phyloP scores from a whole-genome alignment of 2,888 invertebrate genomes.

The Allolobophora icterica region DNA sequence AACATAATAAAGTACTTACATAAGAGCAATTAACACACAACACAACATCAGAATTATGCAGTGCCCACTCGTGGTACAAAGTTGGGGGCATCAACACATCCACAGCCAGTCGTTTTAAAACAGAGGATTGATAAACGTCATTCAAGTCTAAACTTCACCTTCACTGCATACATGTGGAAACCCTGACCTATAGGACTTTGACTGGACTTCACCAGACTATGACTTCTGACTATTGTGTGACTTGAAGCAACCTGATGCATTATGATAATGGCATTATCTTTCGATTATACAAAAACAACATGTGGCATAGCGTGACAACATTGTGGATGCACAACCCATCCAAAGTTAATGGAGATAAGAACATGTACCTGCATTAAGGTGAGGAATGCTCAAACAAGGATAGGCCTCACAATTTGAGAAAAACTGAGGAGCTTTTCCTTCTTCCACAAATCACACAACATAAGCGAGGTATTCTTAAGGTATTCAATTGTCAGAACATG shows the following conservation, averaged over 20 bases:
- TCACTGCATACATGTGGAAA: background rate
- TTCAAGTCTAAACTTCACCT: background rate
- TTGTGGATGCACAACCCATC: background rate
- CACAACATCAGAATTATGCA: background rate
- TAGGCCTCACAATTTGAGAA: background rate
- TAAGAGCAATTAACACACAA: background rate
- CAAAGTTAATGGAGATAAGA: background rate
- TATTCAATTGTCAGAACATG: background rate
- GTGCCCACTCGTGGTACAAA: background rate
- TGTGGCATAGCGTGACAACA: background rate
- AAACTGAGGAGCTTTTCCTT: background rate
- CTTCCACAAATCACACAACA: background rate
- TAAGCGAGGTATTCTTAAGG: background rate
- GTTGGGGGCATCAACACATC: background rate
- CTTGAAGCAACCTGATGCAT: background rate
- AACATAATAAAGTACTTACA: background rate
- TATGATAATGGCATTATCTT: background rate
- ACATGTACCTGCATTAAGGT: background rate
- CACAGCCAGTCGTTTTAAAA: background rate
- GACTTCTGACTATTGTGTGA: background rate
- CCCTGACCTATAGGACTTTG: background rate
- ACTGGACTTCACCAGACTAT: too few species aligned
- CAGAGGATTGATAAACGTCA: background rate
- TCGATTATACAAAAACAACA: background rate
- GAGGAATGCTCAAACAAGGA: background rate